Percentiles rank a stretch among this genome's conserved stretches.
Evolutionary conservation across 2,888 invertebrate genomes (phyloP).

Genomic region (Pantelozetes paolii): DNA sequence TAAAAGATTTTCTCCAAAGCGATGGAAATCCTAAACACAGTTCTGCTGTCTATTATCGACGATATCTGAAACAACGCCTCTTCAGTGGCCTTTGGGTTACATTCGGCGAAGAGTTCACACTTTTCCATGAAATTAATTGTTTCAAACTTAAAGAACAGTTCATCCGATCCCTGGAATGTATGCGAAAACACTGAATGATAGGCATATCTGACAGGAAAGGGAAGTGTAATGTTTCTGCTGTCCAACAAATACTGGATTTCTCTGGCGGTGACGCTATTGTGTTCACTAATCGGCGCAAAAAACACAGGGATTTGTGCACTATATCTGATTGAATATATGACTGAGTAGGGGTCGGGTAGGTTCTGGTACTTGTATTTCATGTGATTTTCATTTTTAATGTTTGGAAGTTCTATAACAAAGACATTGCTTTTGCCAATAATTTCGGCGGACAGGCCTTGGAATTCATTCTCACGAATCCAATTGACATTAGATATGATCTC

Average conservation of each 20-base stretch:
- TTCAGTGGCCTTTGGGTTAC: slow-evolving; percentile 42
- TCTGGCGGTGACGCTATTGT: background rate
- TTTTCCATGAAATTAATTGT: slow-evolving; percentile 8
- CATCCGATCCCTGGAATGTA: slow-evolving; percentile 24
- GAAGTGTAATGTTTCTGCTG: slow-evolving; percentile 1
- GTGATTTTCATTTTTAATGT: background rate
- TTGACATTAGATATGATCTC: background rate
- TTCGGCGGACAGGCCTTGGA: background rate
- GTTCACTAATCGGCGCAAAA: slow-evolving; percentile 13
- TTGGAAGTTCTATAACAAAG: background rate
- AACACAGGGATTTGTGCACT: background rate
- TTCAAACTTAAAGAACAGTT: slow-evolving; percentile 3
- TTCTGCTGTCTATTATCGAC: slow-evolving; percentile 41
- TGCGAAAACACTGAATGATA: slow-evolving; percentile 16
- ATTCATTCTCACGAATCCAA: slow-evolving; percentile 25
- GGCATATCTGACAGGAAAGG: slow-evolving; percentile 6
- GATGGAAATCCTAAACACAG: slow-evolving; percentile 38
- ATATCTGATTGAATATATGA: background rate
- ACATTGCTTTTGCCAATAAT: slow-evolving; percentile 29
- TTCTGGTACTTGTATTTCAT: slow-evolving; percentile 6
- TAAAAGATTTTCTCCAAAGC: slow-evolving; percentile 40
- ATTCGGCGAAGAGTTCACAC: background rate
- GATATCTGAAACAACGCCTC: slow-evolving; percentile 43
- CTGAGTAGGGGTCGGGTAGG: background rate
- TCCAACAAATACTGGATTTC: slow-evolving; percentile 6